Base-by-base conservation (phyloP, 2,797 vertebrate genomes). In the Phataginus tetradactyla region DNA sequence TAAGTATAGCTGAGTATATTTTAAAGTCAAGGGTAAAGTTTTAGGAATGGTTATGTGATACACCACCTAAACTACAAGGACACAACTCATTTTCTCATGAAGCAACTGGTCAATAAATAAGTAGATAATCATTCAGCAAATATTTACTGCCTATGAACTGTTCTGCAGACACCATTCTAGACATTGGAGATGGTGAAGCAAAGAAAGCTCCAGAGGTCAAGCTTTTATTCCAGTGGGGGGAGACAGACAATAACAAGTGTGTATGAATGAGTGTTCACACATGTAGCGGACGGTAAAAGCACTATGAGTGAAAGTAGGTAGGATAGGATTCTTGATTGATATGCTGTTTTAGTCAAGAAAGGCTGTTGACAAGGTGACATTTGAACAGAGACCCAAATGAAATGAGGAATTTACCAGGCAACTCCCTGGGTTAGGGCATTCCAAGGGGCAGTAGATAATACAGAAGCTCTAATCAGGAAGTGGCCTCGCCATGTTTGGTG, bases 401-500 rank as follows among this genome's bases (percentile, higher is more conserved):
- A 87, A 37, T 57, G 4, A 83, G 37, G 1, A 8, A 45, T 27
- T 20, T 53, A 42, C 1, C 23, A 77, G 18, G 55, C 6, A 68
- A 2, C 2, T 81, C 5, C 74, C 55, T 20, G 3, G 7, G 29
- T 8, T 71, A 90, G 6, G n/a, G 1, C 3, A 34, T 29, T 39
- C 1, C 27, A 29, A 10, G 2, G 49, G 10, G 4, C 66, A 66
- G 45, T 18, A 32, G 15, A 7, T 9, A 69, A 1, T 4, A 0
- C 25, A 59, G 42, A 81, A 20, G 23, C 20, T 64, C 32, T 14
- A 71, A 27, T 71, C 20, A 57, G 6, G 17, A 83, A 53, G 15
- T 39, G 32, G 3, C 0, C 63, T 84, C 74, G 29, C 23, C 15
- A 17, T 53, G n/a, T 89, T 87, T 25, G n/a, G 34, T 53, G 89